phyloP scores from a whole-genome alignment of 2,888 invertebrate species.

The Sphaerophoria rueppellii region DNA sequence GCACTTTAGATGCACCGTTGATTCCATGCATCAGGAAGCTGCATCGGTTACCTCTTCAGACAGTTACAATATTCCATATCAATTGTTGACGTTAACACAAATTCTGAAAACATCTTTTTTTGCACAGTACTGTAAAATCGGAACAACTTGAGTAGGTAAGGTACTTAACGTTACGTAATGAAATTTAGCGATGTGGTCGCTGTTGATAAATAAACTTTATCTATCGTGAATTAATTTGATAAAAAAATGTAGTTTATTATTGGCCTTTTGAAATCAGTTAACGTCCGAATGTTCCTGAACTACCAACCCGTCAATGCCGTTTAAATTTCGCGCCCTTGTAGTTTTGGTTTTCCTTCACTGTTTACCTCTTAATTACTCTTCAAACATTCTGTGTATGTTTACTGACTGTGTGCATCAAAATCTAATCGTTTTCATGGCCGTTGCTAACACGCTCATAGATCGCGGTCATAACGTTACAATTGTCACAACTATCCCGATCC shows the following conservation, averaged over 20 bases:
- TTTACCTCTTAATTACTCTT: slow-evolving; percentile 39
- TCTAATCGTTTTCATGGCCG: slow-evolving; percentile 79
- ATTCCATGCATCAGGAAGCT: too few relatives aligned
- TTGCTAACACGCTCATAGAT: slow-evolving; percentile 78
- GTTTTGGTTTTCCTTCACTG: neutral
- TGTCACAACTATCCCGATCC: slow-evolving; percentile 74
- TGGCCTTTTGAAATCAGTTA: neutral
- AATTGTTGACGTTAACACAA: too few relatives aligned
- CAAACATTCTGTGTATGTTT: slow-evolving; percentile 80
- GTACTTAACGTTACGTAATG: too few relatives aligned
- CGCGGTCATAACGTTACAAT: slow-evolving; percentile 80
- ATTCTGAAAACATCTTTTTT: too few relatives aligned
- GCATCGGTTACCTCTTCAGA: too few relatives aligned
- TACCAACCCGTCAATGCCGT: neutral
- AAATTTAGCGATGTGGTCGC: too few relatives aligned
- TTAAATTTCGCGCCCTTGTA: neutral
- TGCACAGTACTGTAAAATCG: too few relatives aligned
- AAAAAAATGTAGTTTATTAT: neutral
- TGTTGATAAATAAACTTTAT: too few relatives aligned
- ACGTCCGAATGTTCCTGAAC: neutral
- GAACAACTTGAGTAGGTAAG: too few relatives aligned
- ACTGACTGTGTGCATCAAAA: slow-evolving; percentile 80
- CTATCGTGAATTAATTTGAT: too few relatives aligned
- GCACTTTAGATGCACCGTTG: too few relatives aligned
- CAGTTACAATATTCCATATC: too few relatives aligned